These are phyloP conservation scores for Podarcis lilfordi DNA, from an alignment of 2,797 vertebrate genomes.

Conservation along the genomic window DNA sequence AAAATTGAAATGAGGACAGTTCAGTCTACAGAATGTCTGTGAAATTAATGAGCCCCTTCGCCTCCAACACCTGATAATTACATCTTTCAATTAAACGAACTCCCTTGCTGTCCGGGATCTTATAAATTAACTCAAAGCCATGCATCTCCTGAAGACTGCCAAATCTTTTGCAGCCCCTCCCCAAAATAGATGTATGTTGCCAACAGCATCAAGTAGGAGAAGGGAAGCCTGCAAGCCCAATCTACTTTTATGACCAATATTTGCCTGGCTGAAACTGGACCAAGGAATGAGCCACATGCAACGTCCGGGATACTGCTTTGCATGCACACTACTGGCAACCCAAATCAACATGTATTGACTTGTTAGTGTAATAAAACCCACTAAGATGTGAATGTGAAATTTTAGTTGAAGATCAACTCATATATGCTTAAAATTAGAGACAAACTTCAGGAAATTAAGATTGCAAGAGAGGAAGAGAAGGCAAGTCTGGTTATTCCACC, in stretches of 20 bases:
- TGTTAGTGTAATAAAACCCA: neutral
- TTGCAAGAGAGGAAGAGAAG: neutral
- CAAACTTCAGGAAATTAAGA: neutral
- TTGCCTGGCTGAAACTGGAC: neutral
- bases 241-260: neutral
- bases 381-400: neutral
- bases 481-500: no score
- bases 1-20: slow-evolving; percentile 77
- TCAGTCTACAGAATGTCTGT: slow-evolving; percentile 77
- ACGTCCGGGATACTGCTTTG: neutral
- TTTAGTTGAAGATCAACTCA: neutral
- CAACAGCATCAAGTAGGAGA: neutral
- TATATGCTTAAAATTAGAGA: neutral
- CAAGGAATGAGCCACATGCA: neutral
- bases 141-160: slow-evolving; percentile 62
- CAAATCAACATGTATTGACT: neutral
- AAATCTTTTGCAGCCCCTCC: slow-evolving; percentile 43
- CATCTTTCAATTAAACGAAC: slow-evolving; percentile 82
- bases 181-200: slow-evolving; percentile 38
- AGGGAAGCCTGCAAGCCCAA: neutral
- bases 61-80: slow-evolving; percentile 82
- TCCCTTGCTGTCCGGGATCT: slow-evolving; percentile 73
- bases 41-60: slow-evolving; percentile 80
- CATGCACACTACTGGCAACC: no score
- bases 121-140: slow-evolving; percentile 78